These are phyloP conservation scores for Darevskia mixta DNA, from an alignment of 2,797 vertebrate species.

Conservation along the genomic window DNA sequence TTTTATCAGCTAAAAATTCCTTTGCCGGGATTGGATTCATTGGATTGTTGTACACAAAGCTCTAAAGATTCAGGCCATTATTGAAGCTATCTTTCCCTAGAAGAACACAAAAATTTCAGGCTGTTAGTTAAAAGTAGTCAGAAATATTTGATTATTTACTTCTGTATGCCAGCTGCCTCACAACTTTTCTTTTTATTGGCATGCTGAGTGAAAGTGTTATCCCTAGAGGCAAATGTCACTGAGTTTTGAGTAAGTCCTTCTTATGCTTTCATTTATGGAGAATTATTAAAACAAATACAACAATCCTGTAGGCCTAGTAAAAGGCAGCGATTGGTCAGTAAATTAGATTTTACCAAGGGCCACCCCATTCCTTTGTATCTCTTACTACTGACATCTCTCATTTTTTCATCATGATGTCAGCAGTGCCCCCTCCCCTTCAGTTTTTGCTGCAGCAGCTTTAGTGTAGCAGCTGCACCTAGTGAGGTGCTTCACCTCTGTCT, in stretches of 20 bases:
- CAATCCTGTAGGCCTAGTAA: background rate
- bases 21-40: constrained; percentile 50
- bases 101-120: background rate
- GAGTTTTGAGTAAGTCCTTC: no score
- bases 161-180: background rate
- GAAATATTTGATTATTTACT: background rate
- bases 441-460: no score
- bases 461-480: no score
- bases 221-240: background rate
- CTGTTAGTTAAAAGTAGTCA: background rate
- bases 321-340: background rate
- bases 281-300: background rate
- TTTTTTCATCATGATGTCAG: no score
- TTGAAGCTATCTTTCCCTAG: constrained; percentile 29
- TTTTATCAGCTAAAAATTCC: constrained; percentile 59
- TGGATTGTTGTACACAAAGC: constrained; percentile 55
- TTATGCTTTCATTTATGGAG: background rate
- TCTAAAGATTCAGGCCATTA: constrained; percentile 59
- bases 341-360: no score
- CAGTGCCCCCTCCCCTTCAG: no score
- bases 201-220: background rate
- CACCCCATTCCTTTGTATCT: no score
- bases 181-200: background rate
- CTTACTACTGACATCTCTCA: no score
- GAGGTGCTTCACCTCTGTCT: no score